Base-by-base conservation (phyloP, 2,888 invertebrate species). In the Epirrita christyi region DNA sequence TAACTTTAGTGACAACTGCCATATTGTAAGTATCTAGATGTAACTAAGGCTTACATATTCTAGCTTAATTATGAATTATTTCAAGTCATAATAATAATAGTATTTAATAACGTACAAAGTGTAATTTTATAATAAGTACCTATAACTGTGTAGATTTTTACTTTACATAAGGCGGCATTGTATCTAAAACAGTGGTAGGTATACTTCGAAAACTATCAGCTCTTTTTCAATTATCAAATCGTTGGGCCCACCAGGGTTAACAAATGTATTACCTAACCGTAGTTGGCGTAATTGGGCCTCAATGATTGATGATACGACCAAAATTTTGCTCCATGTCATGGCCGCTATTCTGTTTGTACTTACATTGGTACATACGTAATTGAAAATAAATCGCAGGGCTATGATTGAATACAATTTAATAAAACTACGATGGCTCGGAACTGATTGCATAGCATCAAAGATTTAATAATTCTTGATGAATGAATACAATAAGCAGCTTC, bases 1-100 rank as follows among this genome's bases (percentile, higher is more conserved):
- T 92, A 92, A 88, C 89, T 81, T 55, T 87, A 85, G 85, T 85
- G 86, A 89, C 85, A 88, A 92, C 92, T 91, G 92, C 92, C 92
- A 92, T 92, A 92, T 84, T 85, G 84, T 92, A 90, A 91, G 88
- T 73, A 86, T 80, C 75, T 88, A 88, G 83, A 72, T 79, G 69
- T 84, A 82, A 81, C 76, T 76, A 78, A 79, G 81, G 80, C 80
- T 80, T 85, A 83, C 79, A 68, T 70, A 65, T 61, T 58, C 53
- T 76, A 78, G 73, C 57, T 66, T 78, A 78, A 68, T 67, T 70
- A 68, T 87, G 81, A 77, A 81, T 88, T 89, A 88, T 86, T 86
- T 86, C 83, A 84, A 91, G 91, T 91, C 91, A 92, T 90, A 87
- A 88, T 85, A 87, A 88, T 85, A 81, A 85, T 90, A 91, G 88